These are phyloP conservation scores for Cetoscarus ocellatus DNA, from an alignment of 2,797 vertebrate genomes.

Conservation along the genomic window DNA sequence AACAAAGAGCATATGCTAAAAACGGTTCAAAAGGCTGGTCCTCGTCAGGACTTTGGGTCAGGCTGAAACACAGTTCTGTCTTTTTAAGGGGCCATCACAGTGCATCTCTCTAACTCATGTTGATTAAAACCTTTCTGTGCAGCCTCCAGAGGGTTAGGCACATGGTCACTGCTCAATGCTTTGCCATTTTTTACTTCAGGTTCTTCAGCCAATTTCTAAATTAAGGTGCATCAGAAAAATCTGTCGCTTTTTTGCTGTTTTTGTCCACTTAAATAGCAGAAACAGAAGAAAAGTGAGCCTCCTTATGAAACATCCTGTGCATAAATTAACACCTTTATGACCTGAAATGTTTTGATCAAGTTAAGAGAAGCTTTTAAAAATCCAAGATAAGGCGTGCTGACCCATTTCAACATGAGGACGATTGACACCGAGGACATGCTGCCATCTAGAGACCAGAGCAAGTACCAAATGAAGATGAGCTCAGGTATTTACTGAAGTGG, in stretches of 20 bases:
- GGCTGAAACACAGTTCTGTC: constrained; percentile 21
- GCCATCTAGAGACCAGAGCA: constrained; percentile 69
- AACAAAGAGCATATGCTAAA: constrained; percentile 51
- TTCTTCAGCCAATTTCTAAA: neutral
- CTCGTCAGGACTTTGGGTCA: constrained; percentile 31
- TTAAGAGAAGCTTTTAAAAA: constrained; percentile 1
- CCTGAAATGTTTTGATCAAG: too few relatives aligned
- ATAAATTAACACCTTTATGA: too few relatives aligned
- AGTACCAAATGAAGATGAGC: constrained; percentile 23
- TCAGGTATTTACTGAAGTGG: neutral
- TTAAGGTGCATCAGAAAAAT: neutral
- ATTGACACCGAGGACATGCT: constrained; percentile 26
- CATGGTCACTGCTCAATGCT: neutral
- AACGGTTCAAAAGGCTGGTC: constrained; percentile 41
- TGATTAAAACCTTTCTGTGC: constrained; percentile 22
- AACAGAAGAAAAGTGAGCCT: neutral
- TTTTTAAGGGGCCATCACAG: constrained; percentile 40
- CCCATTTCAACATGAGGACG: constrained; percentile 25
- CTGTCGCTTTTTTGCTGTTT: neutral
- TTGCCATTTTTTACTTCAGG: neutral
- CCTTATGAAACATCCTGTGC: neutral
- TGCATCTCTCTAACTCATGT: constrained; percentile 11
- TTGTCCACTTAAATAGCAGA: too few relatives aligned
- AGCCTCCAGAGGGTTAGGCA: constrained; percentile 2
- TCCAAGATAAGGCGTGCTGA: constrained; percentile 1